Evolutionary conservation across 2,888 invertebrate species (phyloP), one percentile per base, ranked within the genome.

Genomic region (Thereva nobilitata): DNA sequence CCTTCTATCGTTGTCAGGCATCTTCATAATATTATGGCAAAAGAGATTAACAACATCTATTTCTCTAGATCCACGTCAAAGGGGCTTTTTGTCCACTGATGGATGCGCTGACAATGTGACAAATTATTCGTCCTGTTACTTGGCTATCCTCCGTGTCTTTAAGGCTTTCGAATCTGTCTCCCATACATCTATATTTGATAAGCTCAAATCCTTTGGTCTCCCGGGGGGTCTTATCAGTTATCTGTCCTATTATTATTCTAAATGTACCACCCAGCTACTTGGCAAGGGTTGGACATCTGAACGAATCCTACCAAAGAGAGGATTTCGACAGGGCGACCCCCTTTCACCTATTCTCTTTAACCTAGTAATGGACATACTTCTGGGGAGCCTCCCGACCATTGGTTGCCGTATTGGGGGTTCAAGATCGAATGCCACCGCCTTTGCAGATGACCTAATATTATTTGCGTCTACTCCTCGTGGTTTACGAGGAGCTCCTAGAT

Each of bases 401-500:
- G 55, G 55, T 1, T 41, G 41, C 0, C 3, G 5, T 4, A 41
- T 55, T 12, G 55, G 55, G 3, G 6, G 1, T 0, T 4, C 40
- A 0, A 55, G 0, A 6, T 12, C 8, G 3, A 55, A 55, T 10
- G 55, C 55, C 2, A 5, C 23, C 0, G 55, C 55, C 4, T 55
- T 55, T 12, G 55, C 55, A 1, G 55, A 55, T 5, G 55, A 55
- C 1, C 1, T 55, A 6, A 1, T 55, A 10, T 23, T 55, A 6
- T 55, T 10, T 10, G 55, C 55, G 6, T 55, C 55, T 4, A 55
- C 55, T 1, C 41, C 42, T 4, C 40, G n/a, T 1, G 55, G 55
- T 5, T 8, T 55, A 4, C 55, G n/a, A 55, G 23, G 1, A 1
- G 4, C 42, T 55, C 3, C 4, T 55, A 2, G 55, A 55, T 12